phyloP scores from a whole-genome alignment of 2,797 vertebrate species.

The Trachurus trachurus region DNA sequence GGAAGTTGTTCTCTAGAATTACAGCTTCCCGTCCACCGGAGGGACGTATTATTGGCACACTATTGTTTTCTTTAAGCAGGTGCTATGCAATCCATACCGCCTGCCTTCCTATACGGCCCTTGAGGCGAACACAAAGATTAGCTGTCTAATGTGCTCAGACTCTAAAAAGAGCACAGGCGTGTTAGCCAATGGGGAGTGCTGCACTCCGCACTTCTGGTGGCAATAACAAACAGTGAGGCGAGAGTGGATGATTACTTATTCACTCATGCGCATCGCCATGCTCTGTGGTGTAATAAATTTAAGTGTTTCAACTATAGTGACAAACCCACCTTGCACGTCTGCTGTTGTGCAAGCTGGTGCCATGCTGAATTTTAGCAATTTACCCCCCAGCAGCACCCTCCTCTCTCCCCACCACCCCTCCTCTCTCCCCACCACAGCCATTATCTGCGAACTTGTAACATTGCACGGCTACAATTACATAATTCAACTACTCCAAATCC shows the following conservation, averaged over 20 bases:
- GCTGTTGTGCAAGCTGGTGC: slow-evolving; percentile 22
- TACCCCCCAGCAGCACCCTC: not conserved
- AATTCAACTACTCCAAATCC: slow-evolving; percentile 44
- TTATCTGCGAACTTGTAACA: slow-evolving; percentile 52
- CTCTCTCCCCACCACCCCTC: too few relatives aligned
- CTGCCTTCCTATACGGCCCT: slow-evolving; percentile 39
- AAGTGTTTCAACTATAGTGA: slow-evolving; percentile 50
- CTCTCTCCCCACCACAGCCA: not conserved
- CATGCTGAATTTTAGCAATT: not conserved
- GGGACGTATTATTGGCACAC: slow-evolving; percentile 33
- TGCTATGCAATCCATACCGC: slow-evolving; percentile 62
- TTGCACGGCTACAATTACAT: slow-evolving; percentile 47
- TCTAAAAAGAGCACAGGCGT: slow-evolving; percentile 62
- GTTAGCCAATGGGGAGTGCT: slow-evolving; percentile 61
- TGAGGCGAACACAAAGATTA: slow-evolving; percentile 68
- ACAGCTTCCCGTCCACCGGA: slow-evolving; percentile 49
- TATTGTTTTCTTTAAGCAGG: slow-evolving; percentile 59
- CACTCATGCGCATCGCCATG: slow-evolving; percentile 55
- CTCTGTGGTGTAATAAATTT: slow-evolving; percentile 52
- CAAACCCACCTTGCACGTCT: slow-evolving; percentile 47
- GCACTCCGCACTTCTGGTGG: slow-evolving; percentile 65
- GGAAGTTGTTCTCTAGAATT: slow-evolving; percentile 56
- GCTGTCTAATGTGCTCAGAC: slow-evolving; percentile 72
- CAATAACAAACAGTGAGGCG: slow-evolving; percentile 66
- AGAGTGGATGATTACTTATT: slow-evolving; percentile 72